Conservation (phyloP, 1,140 invertebrate species). For the Galleria mellonella region DNA sequence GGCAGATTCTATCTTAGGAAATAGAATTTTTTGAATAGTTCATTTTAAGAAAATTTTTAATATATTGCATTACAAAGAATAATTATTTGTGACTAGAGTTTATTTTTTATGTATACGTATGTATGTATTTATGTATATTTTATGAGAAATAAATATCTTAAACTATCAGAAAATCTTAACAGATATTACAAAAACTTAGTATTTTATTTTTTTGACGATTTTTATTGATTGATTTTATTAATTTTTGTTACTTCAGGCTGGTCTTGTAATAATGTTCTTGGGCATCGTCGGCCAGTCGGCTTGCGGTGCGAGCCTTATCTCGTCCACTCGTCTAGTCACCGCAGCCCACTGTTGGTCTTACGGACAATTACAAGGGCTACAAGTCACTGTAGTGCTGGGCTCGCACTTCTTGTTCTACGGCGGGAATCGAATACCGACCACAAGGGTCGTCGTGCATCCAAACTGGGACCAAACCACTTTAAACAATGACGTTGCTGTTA, state of each 20-base stretch:
- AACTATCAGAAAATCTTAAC: no score
- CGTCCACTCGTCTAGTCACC: slow-evolving; percentile 23
- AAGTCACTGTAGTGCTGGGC: slow-evolving; percentile 30
- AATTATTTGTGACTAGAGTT: no score
- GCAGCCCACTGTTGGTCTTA: slow-evolving; percentile 38
- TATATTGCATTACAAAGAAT: no score
- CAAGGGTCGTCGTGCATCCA: slow-evolving; percentile 24
- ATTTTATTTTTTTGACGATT: no score
- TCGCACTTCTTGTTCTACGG: slow-evolving; percentile 28
- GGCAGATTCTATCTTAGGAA: no score
- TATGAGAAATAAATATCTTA: no score
- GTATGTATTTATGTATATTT: no score
- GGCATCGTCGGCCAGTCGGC: slow-evolving; percentile 17
- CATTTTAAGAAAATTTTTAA: no score
- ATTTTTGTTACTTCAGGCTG: slow-evolving; percentile 22
- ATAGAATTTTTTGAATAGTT: no score
- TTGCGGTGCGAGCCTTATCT: slow-evolving; percentile 27
- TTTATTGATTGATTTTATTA: no score
- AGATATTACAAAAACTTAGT: no score
- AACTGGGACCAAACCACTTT: slow-evolving; percentile 19
- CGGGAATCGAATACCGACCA: slow-evolving; percentile 20
- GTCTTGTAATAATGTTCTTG: slow-evolving; percentile 23
- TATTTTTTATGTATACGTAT: no score
- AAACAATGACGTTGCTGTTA: slow-evolving; percentile 56
- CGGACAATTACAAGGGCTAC: slow-evolving; percentile 15